Percentiles rank a stretch among this genome's conserved stretches.
Evolutionary conservation across 1,140 invertebrate species (phyloP).

Genomic region (Drosophila watanabei): DNA sequence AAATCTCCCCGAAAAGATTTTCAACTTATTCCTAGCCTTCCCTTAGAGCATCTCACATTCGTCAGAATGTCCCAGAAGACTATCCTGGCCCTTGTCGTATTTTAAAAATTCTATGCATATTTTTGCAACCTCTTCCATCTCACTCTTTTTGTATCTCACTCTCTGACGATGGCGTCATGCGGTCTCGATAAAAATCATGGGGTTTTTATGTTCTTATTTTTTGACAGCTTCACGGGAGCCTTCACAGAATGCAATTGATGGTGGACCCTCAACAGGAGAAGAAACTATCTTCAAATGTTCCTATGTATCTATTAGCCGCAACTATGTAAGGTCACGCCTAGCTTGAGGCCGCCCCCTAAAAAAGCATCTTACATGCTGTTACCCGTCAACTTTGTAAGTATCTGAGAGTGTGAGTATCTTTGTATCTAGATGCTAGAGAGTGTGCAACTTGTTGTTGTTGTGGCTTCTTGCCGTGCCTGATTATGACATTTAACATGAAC

Average conservation of each 20-base stretch:
- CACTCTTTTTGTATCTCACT: not conserved
- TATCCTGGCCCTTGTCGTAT: slow-evolving; percentile 18
- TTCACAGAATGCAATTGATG: slow-evolving; percentile 55
- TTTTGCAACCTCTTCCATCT: slow-evolving; percentile 45
- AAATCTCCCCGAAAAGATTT: not conserved
- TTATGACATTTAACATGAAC: slow-evolving; percentile 84
- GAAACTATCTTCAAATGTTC: not conserved
- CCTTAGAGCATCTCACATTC: slow-evolving; percentile 20
- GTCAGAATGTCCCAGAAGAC: not conserved
- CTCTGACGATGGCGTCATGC: slow-evolving; percentile 63
- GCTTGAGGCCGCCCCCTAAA: slow-evolving; percentile 29
- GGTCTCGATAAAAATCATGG: slow-evolving; percentile 56
- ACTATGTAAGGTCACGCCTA: slow-evolving; percentile 63
- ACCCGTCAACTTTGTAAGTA: slow-evolving; percentile 61
- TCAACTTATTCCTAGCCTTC: not conserved
- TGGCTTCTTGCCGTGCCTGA: slow-evolving; percentile 51
- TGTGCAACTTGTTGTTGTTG: slow-evolving; percentile 26
- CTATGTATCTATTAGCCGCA: slow-evolving; percentile 57
- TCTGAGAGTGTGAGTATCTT: not conserved
- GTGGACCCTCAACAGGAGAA: not conserved
- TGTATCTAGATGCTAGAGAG: slow-evolving; percentile 54
- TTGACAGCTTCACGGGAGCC: slow-evolving; percentile 26
- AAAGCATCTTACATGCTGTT: slow-evolving; percentile 66
- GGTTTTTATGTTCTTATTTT: slow-evolving; percentile 35
- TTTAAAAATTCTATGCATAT: slow-evolving; percentile 74